A percentile compares a stretch with the other conserved stretches of the same genome.
Evolutionary conservation across 2,113 vertebrate species (phyloP).

Genomic region (Ciconia boyciana): DNA sequence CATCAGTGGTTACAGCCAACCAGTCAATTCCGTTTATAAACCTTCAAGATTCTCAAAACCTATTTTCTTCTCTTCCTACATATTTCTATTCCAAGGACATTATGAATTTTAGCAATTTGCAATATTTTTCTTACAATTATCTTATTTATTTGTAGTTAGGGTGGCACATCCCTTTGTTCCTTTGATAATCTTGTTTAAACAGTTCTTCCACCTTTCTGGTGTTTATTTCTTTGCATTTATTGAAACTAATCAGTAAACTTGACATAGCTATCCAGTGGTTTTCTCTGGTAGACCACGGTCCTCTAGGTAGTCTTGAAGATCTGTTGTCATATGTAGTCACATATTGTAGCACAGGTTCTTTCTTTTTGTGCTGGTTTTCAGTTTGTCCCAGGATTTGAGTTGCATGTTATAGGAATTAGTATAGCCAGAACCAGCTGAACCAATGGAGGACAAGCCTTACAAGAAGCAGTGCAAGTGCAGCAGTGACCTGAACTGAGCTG

Average conservation of each 20-base stretch:
- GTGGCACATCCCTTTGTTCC: neutral
- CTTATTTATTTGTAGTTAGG: neutral
- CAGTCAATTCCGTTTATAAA: neutral
- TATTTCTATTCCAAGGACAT: neutral
- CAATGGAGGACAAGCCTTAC: too few relatives aligned
- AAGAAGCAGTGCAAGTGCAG: too few relatives aligned
- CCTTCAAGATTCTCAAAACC: neutral
- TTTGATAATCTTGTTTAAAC: neutral
- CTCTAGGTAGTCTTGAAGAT: neutral
- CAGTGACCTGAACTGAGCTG: too few relatives aligned
- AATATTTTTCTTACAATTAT: neutral
- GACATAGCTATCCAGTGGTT: neutral
- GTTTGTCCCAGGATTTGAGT: too few relatives aligned
- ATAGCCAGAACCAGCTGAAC: too few relatives aligned
- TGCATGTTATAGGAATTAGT: too few relatives aligned
- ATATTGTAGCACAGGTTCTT: neutral
- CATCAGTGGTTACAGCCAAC: neutral
- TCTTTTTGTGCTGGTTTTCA: neutral
- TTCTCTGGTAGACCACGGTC: neutral
- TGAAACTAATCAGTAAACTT: neutral
- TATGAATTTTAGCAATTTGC: neutral
- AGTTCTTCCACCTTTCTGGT: neutral
- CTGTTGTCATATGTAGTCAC: neutral
- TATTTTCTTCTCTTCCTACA: rapidly evolving
- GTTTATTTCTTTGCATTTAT: neutral